Base-by-base conservation (phyloP, 92 coral and sea anemone species). In the Parazoanthus swiftii region DNA sequence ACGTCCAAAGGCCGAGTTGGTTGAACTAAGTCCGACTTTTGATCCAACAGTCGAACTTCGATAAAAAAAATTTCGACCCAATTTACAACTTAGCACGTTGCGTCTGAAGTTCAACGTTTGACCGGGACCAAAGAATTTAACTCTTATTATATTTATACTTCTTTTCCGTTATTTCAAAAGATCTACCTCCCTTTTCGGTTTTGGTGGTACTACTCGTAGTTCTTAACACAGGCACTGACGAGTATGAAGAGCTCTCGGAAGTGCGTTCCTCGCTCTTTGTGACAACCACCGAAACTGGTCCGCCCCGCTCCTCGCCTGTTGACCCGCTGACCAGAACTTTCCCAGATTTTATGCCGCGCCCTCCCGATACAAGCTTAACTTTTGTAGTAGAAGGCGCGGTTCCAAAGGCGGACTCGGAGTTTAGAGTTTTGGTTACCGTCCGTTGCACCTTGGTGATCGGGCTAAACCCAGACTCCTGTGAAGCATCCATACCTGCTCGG, bases 381-480 rank as follows among this genome's bases (percentile, higher is more conserved):
- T 63, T 63, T 18, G 86, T 82, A 25, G 86, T 65, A 9, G 76
- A 8, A 25, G 86, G 86, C 44, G 39, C 14, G 4, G 8, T 82
- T 6, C 63, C 86, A 42, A 82, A 66, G 46, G 59, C 54, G 15
- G 86, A 66, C 33, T 82, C 86, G 36, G 87, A 71, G 79, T 72
- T 73, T 42, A 46, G 74, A 25, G 79, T 84, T 46, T 46, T 71
- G 4, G 87, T 84, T 33, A 84, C 87, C 9, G 87, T 46, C 3
- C 87, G 87, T 3, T 84, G 87, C 8, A 84, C 79, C 26, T 84
- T 71, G 74, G 68, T 46, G 36, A 71, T 84, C 18, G 26, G 77
- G 66, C 78, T 74, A 9, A 84, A 84, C 66, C 79, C 46, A 37
- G 78, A 48, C 48, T 13, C 76, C 71, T n/a, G 38, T 7, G 86